Percentiles rank a stretch among this genome's conserved stretches.
Conservation (phyloP, 2,113 vertebrate species). For the Conger conger region DNA sequence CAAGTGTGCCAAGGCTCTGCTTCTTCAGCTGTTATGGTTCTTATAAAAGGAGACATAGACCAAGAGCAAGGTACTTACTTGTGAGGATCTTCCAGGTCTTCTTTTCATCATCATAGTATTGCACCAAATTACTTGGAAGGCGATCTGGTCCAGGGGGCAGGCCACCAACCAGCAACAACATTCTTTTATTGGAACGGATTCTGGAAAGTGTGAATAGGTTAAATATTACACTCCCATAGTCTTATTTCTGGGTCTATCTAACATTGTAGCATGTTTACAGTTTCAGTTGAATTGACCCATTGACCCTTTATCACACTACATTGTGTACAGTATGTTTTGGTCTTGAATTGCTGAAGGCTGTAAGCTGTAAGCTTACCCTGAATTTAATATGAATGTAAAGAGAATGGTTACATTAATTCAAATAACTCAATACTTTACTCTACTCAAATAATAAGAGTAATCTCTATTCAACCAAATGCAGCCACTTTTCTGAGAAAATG, state of each 20-base stretch:
- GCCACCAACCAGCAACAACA: slow-evolving; percentile 95
- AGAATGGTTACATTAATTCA: too few species aligned
- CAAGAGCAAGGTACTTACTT: slow-evolving; percentile 77
- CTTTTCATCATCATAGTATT: slow-evolving; percentile 98
- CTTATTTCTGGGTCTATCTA: background rate
- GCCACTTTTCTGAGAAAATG: too few species aligned
- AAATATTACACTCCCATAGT: background rate
- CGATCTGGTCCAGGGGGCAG: slow-evolving; percentile 97
- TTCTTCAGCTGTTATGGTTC: slow-evolving; percentile 57
- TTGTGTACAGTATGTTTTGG: background rate
- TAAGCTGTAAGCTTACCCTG: too few species aligned
- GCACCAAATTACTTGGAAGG: slow-evolving; percentile 98
- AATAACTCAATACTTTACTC: too few species aligned
- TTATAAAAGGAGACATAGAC: slow-evolving; percentile 49
- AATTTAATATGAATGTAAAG: too few species aligned
- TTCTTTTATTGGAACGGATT: slow-evolving; percentile 99
- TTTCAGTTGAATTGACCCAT: background rate
- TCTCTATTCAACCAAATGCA: too few species aligned
- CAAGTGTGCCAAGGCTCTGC: slow-evolving; percentile 60
- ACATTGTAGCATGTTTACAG: background rate
- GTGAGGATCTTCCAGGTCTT: slow-evolving; percentile 99
- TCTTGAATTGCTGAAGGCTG: background rate
- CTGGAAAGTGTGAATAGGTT: slow-evolving; percentile 68
- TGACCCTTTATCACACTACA: background rate
- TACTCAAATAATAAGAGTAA: too few species aligned